A percentile compares a stretch with the other conserved stretches of the same genome.
These are phyloP conservation scores for Hippopotamyrus pictus DNA, from an alignment of 2,797 vertebrate genomes.

Conservation along the genomic window DNA sequence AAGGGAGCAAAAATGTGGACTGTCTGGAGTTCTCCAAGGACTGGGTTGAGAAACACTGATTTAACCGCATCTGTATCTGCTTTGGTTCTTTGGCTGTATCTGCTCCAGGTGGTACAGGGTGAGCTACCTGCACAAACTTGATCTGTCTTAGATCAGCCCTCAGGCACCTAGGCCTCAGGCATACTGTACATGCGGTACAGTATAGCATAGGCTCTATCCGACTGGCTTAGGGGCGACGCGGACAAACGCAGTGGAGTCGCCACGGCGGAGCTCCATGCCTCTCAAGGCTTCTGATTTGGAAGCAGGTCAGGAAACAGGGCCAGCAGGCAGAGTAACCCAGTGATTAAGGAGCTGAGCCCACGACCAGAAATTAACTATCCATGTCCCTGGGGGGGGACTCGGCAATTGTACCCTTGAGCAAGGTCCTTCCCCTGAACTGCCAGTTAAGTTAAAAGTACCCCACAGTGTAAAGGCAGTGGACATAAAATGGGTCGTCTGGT, in stretches of 20 bases:
- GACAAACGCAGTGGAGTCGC: neutral
- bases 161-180: neutral
- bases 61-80: neutral
- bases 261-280: neutral
- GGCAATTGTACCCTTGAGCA: slow-evolving; percentile 3
- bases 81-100: neutral
- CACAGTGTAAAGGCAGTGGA: neutral
- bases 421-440: neutral
- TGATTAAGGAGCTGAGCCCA: neutral
- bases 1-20: neutral
- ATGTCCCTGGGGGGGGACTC: neutral
- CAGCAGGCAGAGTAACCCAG: neutral
- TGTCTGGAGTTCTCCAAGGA: neutral
- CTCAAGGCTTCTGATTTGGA: neutral
- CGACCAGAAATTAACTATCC: neutral
- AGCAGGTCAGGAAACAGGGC: neutral
- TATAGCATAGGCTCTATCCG: neutral
- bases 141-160: neutral
- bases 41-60: neutral
- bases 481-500: neutral
- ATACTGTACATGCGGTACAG: neutral
- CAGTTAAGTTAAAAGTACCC: neutral
- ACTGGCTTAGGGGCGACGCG: neutral
- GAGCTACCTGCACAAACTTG: neutral
- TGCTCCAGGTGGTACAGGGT: neutral